phyloP scores from a whole-genome alignment of 2,888 invertebrate species.

The Poecilobothrus nobilitatus region DNA sequence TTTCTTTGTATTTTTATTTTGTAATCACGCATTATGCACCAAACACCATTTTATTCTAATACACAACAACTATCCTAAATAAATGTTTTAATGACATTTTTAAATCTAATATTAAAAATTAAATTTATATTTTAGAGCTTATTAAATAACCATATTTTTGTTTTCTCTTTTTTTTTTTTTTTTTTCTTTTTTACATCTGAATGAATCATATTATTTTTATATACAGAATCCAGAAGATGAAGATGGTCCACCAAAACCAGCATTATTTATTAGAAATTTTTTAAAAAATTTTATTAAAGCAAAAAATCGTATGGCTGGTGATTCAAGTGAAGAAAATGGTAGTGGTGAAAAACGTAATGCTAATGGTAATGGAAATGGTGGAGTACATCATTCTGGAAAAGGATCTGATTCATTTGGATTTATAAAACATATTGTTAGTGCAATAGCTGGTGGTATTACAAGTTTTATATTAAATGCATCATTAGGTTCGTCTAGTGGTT shows the following conservation, averaged over 20 bases:
- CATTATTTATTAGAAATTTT: conserved; percentile 36
- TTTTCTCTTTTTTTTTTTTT: too few species aligned
- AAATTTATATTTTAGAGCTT: too few species aligned
- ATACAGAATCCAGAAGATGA: conserved; percentile 42
- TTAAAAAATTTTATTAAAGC: conserved; percentile 35
- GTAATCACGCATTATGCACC: too few species aligned
- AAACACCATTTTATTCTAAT: too few species aligned
- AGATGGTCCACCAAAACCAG: conserved; percentile 36
- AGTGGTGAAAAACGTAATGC: conserved; percentile 13
- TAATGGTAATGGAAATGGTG: conserved; percentile 22
- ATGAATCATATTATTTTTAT: too few species aligned
- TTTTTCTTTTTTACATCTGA: too few species aligned
- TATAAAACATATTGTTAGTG: conserved; percentile 37
- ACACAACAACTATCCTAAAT: too few species aligned
- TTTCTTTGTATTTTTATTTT: too few species aligned
- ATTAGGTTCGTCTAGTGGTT: conserved; percentile 39
- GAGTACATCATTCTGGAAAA: conserved; percentile 16
- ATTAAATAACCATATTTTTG: too few species aligned
- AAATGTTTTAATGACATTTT: too few species aligned
- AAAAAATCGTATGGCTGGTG: conserved; percentile 30
- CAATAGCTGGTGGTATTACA: conserved; percentile 37
- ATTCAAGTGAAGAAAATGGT: not conserved
- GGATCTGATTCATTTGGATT: conserved; percentile 38
- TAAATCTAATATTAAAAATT: too few species aligned
- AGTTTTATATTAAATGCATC: conserved; percentile 37